Conservation (phyloP, 2,113 vertebrate genomes). For the Neogobius melanostomus region DNA sequence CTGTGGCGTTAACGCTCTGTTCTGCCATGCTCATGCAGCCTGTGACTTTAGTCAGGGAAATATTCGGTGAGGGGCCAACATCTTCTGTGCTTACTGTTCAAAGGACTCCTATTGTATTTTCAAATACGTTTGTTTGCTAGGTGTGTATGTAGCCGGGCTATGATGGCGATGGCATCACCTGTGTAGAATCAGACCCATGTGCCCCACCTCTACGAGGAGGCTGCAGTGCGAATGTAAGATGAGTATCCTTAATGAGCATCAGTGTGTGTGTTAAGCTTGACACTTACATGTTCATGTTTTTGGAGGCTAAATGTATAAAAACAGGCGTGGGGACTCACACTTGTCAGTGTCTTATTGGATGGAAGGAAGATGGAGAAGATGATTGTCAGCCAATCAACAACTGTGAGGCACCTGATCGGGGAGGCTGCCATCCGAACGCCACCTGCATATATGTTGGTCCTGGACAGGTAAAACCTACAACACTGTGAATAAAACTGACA, state of each 20-base stretch:
- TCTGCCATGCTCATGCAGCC: slow-evolving; percentile 85
- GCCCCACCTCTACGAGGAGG: slow-evolving; percentile 61
- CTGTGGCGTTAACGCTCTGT: slow-evolving; percentile 73
- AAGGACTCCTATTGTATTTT: neutral
- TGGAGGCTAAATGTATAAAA: slow-evolving; percentile 85
- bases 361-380: slow-evolving; percentile 79
- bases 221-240: slow-evolving; percentile 84
- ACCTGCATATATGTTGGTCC: slow-evolving; percentile 87
- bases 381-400: slow-evolving; percentile 88
- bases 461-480: slow-evolving; percentile 80
- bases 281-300: neutral
- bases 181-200: slow-evolving; percentile 83
- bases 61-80: slow-evolving; percentile 72
- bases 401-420: slow-evolving; percentile 71
- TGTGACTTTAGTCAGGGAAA: slow-evolving; percentile 77
- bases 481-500: neutral
- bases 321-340: slow-evolving; percentile 61
- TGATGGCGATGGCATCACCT: slow-evolving; percentile 84
- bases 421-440: slow-evolving; percentile 84
- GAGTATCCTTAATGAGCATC: neutral
- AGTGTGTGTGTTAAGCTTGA: too few relatives aligned
- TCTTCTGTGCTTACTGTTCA: neutral
- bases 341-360: slow-evolving; percentile 86
- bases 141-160: slow-evolving; percentile 89
- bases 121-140: slow-evolving; percentile 56